Evolutionary conservation across 2,888 invertebrate genomes (phyloP).

Genomic region (Portevinia maculata): DNA sequence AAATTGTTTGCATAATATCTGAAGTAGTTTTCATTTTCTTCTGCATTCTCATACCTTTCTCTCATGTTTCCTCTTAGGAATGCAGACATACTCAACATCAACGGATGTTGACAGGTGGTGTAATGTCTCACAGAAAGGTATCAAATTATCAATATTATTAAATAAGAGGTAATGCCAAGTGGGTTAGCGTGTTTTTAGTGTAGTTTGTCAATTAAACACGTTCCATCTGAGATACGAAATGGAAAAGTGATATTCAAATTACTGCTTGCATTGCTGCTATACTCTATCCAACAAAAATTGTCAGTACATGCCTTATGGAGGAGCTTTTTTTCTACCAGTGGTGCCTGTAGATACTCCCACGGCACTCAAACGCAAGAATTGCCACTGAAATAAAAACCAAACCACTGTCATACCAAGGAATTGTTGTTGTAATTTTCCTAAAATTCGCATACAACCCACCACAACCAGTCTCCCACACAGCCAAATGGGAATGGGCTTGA

Average conservation of each 20-base stretch:
- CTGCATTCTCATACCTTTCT: not conserved
- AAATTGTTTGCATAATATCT: constrained; percentile 11
- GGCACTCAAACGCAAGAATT: too few relatives aligned
- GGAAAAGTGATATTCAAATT: constrained; percentile 7
- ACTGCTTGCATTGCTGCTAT: not conserved
- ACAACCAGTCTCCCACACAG: too few relatives aligned
- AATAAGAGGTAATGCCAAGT: constrained; percentile 13
- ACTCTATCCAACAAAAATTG: not conserved
- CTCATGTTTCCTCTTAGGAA: constrained; percentile 10
- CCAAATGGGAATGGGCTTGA: too few relatives aligned
- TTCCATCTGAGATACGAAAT: constrained; percentile 14
- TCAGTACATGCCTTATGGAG: too few relatives aligned
- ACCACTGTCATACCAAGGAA: too few relatives aligned
- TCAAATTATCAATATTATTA: constrained; percentile 37
- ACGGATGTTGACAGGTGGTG: constrained; percentile 5
- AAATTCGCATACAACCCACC: too few relatives aligned
- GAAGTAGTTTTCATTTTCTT: constrained; percentile 2
- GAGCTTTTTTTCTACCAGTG: too few relatives aligned
- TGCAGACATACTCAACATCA: constrained; percentile 9
- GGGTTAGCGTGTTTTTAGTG: not conserved
- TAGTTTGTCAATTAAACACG: constrained; percentile 10
- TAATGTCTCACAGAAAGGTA: constrained; percentile 24
- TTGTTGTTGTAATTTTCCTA: too few relatives aligned
- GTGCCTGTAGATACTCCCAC: too few relatives aligned
- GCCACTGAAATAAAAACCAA: too few relatives aligned